Base-by-base conservation (phyloP, 2,797 vertebrate species). In the Aselliscus stoliczkanus region DNA sequence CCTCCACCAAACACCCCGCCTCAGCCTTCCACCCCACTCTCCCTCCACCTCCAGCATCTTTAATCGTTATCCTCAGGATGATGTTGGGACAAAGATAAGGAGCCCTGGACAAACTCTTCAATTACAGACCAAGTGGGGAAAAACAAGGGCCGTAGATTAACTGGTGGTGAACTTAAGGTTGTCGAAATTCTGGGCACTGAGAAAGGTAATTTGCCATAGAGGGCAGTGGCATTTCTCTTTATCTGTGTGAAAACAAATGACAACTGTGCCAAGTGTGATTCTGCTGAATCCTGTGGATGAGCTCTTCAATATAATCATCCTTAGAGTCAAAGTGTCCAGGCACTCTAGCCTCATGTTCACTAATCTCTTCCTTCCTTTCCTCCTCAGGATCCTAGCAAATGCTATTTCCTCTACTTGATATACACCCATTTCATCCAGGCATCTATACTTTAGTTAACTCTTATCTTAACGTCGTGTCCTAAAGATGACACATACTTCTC, bases 1-100 rank as follows among this genome's bases (percentile, higher is more conserved):
- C 6, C 76, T 27, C 39, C 4, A 50, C 3, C 7, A n/a, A 50
- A 39, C 0, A 13, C 27, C 1, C 37, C 0, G 5, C 20, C 27
- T 81, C 23, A 29, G 27, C 5, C 17, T 75, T 25, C 12, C 34
- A 11, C 44, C 52, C 2, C 9, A 42, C 42, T 6, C 42, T 6
- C 42, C 6, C 42, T 42, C 42, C 31, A 8, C 13, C 3, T 73
- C 2, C 27, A 21, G 34, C 21, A 7, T 82, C 7, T 90, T 86
- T 47, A 67, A 18, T 56, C 50, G 23, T 9, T 52, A 31, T 11
- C 17, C 50, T 64, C 29, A 79, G 25, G n/a, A 31, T 10, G 23
- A 34, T 7, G 5, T 29, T 93, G 54, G 29, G n/a, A 11, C 37
- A 80, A 73, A 85, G 23, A 58, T 37, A 5, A 80, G 6, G 39